Percentiles rank a stretch among this genome's conserved stretches.
Evolutionary conservation across 1,140 invertebrate species (phyloP).

Genomic region (Epicauta chinensis): DNA sequence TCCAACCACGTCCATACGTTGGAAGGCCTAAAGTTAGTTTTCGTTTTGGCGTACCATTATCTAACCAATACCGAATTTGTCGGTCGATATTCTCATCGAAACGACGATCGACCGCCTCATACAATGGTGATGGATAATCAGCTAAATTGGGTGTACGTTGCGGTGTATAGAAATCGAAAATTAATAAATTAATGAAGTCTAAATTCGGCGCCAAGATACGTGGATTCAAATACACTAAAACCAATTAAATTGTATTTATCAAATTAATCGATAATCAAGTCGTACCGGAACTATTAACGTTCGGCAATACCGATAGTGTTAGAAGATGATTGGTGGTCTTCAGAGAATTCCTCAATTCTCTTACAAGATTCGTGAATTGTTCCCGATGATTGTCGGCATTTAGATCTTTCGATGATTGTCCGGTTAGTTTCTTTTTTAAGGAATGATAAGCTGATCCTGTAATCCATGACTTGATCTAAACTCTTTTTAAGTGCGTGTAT

Average conservation of each 20-base stretch:
- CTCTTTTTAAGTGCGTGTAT: too few species aligned
- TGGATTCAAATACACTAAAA: conserved; percentile 72
- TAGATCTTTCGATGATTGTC: conserved; percentile 61
- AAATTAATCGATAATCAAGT: conserved; percentile 5
- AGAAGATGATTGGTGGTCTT: conserved; percentile 58
- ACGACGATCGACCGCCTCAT: conserved; percentile 62
- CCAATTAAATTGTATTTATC: conserved; percentile 3
- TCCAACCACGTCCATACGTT: conserved; percentile 78
- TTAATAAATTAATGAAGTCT: conserved; percentile 71
- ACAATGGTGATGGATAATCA: conserved; percentile 65
- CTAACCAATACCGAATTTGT: conserved; percentile 56
- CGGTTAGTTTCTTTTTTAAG: conserved; percentile 67
- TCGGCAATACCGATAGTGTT: conserved; percentile 64
- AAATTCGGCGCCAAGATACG: conserved; percentile 62
- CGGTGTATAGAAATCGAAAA: conserved; percentile 74
- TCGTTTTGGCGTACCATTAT: conserved; percentile 51
- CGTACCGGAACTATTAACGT: conserved; percentile 68
- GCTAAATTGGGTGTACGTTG: conserved; percentile 66
- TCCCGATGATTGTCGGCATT: conserved; percentile 71
- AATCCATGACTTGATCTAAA: too few species aligned
- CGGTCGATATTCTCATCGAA: conserved; percentile 59
- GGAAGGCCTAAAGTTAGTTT: conserved; percentile 82
- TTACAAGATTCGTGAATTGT: conserved; percentile 65
- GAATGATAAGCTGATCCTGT: too few species aligned
- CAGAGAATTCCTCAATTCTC: conserved; percentile 64